Evolutionary conservation across 2,888 invertebrate species (phyloP).

Genomic region (Panorpa germanica): DNA sequence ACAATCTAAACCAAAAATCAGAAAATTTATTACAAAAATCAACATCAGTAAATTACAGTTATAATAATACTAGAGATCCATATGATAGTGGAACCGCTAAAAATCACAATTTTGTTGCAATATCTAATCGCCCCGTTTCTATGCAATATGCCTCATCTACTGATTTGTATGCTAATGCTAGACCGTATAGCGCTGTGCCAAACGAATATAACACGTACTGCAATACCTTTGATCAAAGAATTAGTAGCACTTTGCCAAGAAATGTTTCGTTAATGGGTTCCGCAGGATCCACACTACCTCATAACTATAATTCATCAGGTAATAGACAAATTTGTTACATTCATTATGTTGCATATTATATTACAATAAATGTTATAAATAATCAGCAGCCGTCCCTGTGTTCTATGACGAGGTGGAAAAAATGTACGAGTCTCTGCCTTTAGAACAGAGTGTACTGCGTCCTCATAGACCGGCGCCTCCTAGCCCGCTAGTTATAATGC

Average conservation of each 20-base stretch:
- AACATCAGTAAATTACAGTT: too few relatives aligned
- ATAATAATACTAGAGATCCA: conserved; percentile 1
- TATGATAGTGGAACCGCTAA: conserved; percentile 12
- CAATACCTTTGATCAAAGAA: conserved; percentile 21
- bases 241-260: conserved; percentile 22
- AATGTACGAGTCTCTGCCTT: conserved; percentile 9
- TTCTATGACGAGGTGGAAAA: conserved; percentile 28
- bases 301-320: too few relatives aligned
- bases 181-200: too few relatives aligned
- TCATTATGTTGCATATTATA: too few relatives aligned
- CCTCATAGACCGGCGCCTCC: conserved; percentile 42
- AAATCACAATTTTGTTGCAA: conserved; percentile 21
- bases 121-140: conserved; percentile 20
- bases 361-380: too few relatives aligned
- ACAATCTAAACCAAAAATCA: too few relatives aligned
- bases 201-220: too few relatives aligned
- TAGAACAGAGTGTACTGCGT: conserved; percentile 21
- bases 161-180: conserved; percentile 15
- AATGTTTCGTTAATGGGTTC: too few relatives aligned
- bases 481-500: conserved; percentile 24
- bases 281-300: too few relatives aligned
- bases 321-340: too few relatives aligned
- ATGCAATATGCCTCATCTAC: conserved; percentile 9
- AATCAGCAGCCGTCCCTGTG: conserved; percentile 8
- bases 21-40: too few relatives aligned